These are phyloP conservation scores for Pseudomyrmex pallidus DNA, from an alignment of 1,140 invertebrate species.

Conservation along the genomic window DNA sequence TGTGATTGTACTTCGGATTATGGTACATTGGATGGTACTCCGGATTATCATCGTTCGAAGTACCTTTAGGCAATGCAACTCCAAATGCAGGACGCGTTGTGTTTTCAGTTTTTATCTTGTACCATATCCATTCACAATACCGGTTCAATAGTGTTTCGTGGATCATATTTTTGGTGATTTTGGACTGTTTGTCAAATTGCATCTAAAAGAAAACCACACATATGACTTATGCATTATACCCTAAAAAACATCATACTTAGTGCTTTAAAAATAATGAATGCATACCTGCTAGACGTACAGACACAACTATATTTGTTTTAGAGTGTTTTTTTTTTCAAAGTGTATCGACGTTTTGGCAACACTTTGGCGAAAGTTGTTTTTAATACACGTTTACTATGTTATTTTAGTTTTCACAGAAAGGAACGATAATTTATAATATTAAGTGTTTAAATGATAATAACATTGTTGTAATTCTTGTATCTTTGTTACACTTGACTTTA, in stretches of 20 bases:
- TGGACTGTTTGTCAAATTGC: background rate
- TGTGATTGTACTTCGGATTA: too few relatives aligned
- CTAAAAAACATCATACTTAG: conserved; percentile 28
- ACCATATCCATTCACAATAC: too few relatives aligned
- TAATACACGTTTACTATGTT: conserved; percentile 11
- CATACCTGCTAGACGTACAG: too few relatives aligned
- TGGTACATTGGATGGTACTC: too few relatives aligned
- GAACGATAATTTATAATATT: background rate
- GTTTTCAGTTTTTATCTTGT: too few relatives aligned
- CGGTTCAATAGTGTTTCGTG: too few relatives aligned
- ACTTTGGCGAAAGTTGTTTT: background rate
- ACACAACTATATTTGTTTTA: background rate
- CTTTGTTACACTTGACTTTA: background rate
- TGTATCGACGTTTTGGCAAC: conserved; percentile 17
- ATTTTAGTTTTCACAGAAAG: background rate
- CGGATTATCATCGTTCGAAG: too few relatives aligned
- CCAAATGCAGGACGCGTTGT: too few relatives aligned
- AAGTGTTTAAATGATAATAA: background rate
- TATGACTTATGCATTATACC: conserved; percentile 20
- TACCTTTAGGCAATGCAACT: too few relatives aligned
- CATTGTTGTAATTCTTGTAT: background rate
- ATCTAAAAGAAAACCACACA: conserved; percentile 24
- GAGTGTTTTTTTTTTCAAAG: background rate
- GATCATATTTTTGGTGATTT: conserved; percentile 59
- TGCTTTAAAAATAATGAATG: background rate